Evolutionary conservation across 2,797 vertebrate genomes (phyloP), one percentile per base, ranked within the genome.

Genomic region (Lateolabrax maculatus): DNA sequence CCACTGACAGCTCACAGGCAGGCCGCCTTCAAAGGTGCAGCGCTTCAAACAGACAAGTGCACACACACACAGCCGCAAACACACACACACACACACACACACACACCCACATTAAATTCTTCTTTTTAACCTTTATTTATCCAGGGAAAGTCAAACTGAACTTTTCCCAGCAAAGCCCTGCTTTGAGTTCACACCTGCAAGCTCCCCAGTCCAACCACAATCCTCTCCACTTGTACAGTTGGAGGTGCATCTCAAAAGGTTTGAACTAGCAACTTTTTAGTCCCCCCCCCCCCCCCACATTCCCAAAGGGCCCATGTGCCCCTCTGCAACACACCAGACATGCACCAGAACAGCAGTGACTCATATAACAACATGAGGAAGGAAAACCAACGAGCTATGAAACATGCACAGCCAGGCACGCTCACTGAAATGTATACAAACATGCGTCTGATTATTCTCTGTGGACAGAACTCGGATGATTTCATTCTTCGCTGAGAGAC

Each of bases 391-490:
- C 71, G 78, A 93, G 89, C 87, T 92, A 84, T 92, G 91, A 92
- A 93, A 92, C 90, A 71, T 61, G 84, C 82, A 51, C 71, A 75
- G 80, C 80, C 73, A 37, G 80, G 77, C 85, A 80, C 57, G 39
- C 78, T 83, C 55, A 27, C 46, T 61, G 57, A 82, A 90, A 93
- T 27, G 76, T 93, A 90, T 70, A 93, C 88, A 93, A 92, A 90
- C 92, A 91, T 56, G 80, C 79, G 71, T 89, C 85, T 94, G 91
- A 93, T 93, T 93, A 88, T 86, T 71, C 90, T 90, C 81, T 57
- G 81, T 23, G 85, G 92, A 85, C 73, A 69, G 23, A 71, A 62
- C 72, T 63, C 51, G 15, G 51, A 81, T 91, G 90, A 88, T 88
- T 85, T 87, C 90, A 88, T 71, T 72, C 75, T 73, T 77, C 69